Evolutionary conservation across 2,797 vertebrate species (phyloP).

Genomic region (Myotis daubentonii): DNA sequence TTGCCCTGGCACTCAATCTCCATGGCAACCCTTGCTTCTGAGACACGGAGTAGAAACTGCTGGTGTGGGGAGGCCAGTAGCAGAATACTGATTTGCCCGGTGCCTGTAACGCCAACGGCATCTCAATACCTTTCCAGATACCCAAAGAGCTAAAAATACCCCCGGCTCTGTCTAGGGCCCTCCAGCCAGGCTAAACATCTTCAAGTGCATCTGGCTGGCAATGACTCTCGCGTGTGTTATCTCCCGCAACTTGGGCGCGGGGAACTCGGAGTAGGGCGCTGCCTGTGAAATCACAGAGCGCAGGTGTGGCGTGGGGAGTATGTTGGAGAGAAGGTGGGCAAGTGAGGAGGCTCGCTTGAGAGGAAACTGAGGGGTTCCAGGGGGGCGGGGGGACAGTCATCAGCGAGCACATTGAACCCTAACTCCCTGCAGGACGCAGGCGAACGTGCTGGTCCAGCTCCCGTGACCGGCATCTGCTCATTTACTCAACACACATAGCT

Average conservation of each 20-base stretch:
- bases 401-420: not conserved
- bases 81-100: slow-evolving; percentile 88
- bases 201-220: slow-evolving; percentile 71
- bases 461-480: not conserved
- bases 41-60: slow-evolving; percentile 87
- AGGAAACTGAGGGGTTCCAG: not conserved
- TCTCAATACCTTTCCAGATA: slow-evolving; percentile 83
- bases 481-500: not conserved
- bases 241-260: not conserved
- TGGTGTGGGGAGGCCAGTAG: slow-evolving; percentile 82
- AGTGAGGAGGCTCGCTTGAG: not conserved
- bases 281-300: not conserved
- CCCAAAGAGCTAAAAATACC: slow-evolving; percentile 86
- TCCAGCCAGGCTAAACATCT: slow-evolving; percentile 79
- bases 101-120: slow-evolving; percentile 86
- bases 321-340: not conserved
- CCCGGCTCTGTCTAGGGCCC: slow-evolving; percentile 69
- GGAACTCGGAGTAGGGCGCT: not conserved
- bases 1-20: slow-evolving; percentile 87
- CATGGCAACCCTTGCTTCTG: slow-evolving; percentile 88
- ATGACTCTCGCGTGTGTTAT: slow-evolving; percentile 76
- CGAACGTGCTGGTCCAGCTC: not conserved
- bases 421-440: not conserved
- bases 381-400: not conserved
- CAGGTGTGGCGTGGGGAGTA: not conserved